These are phyloP conservation scores for Nemapogon koenigi DNA, from an alignment of 2,888 invertebrate genomes.

Conservation along the genomic window DNA sequence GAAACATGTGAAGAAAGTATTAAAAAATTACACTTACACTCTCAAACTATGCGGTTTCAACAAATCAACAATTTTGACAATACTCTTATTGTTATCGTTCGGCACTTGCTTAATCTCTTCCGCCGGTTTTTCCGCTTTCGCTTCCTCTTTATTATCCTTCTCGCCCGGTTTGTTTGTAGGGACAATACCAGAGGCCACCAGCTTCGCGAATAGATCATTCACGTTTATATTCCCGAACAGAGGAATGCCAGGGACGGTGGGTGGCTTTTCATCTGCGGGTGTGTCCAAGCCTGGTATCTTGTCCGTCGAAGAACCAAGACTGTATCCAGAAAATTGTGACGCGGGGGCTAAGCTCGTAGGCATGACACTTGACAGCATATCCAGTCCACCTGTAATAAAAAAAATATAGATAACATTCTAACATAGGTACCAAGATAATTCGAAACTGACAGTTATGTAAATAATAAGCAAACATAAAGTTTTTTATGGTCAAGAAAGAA, in stretches of 20 bases:
- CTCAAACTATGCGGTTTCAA: constrained; percentile 75
- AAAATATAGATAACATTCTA: too few species aligned
- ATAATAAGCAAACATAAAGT: too few species aligned
- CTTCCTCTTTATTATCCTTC: constrained; percentile 19
- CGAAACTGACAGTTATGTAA: too few species aligned
- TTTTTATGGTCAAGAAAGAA: too few species aligned
- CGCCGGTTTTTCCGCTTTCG: constrained; percentile 23
- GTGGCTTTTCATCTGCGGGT: constrained; percentile 30
- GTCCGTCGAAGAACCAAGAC: constrained; percentile 34
- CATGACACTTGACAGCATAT: constrained; percentile 71
- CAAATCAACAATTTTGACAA: constrained; percentile 71
- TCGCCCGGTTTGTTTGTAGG: background rate
- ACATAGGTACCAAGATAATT: too few species aligned
- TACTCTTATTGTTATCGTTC: constrained; percentile 32
- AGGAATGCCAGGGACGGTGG: constrained; percentile 25
- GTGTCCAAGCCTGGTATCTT: constrained; percentile 47
- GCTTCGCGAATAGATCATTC: constrained; percentile 82
- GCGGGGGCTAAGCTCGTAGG: constrained; percentile 66
- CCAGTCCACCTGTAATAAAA: constrained; percentile 52
- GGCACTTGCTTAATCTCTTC: constrained; percentile 23
- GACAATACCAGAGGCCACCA: constrained; percentile 86
- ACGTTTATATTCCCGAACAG: constrained; percentile 68
- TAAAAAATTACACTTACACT: constrained; percentile 56
- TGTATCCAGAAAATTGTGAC: constrained; percentile 60
- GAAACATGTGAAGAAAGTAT: background rate